These are phyloP conservation scores for Anableps anableps DNA, from an alignment of 2,797 vertebrate genomes.

Conservation along the genomic window DNA sequence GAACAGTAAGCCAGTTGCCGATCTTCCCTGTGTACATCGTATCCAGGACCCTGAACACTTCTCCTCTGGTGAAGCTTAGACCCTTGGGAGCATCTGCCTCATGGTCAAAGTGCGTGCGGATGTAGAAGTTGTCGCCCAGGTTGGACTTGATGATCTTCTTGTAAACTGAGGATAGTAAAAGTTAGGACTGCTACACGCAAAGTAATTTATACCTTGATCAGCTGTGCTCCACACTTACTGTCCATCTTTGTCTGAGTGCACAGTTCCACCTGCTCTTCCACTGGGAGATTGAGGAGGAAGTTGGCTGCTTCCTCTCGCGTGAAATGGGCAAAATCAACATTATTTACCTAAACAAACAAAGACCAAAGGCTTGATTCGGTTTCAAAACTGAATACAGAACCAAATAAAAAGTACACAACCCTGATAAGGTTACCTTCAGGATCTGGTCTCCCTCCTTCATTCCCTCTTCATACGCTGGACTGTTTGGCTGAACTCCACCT, in stretches of 20 bases:
- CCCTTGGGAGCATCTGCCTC: conserved; percentile 82
- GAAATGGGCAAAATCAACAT: conserved; percentile 85
- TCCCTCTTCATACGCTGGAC: conserved; percentile 86
- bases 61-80: conserved; percentile 90
- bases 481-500: conserved; percentile 90
- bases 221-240: conserved; percentile 82
- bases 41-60: conserved; percentile 94
- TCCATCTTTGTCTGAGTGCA: conserved; percentile 90
- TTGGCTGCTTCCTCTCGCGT: conserved; percentile 94
- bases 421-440: conserved; percentile 83
- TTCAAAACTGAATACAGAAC: no score
- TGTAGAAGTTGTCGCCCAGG: conserved; percentile 92
- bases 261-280: conserved; percentile 82
- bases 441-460: conserved; percentile 94
- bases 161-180: conserved; percentile 83
- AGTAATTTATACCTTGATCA: neutral
- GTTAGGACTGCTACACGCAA: neutral
- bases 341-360: conserved; percentile 85
- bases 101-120: conserved; percentile 95
- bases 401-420: neutral
- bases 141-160: conserved; percentile 90
- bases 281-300: conserved; percentile 85
- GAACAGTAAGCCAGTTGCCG: conserved; percentile 89
- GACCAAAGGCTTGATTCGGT: neutral
- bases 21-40: conserved; percentile 89